These are phyloP conservation scores for Chaetodon trifasciatus DNA, from an alignment of 2,797 vertebrate genomes.

Conservation along the genomic window DNA sequence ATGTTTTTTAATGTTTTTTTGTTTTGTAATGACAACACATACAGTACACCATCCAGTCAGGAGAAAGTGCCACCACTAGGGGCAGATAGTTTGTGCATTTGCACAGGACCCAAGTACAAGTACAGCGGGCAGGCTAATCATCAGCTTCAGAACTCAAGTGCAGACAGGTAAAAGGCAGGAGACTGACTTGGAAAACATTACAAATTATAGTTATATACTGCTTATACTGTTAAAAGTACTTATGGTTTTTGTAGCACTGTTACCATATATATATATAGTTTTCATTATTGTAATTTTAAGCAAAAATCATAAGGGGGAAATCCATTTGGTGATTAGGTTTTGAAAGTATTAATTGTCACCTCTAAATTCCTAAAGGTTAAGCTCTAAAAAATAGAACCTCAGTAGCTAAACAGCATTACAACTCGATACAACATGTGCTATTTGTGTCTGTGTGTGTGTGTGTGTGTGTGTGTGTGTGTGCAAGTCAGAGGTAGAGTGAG, in stretches of 20 bases:
- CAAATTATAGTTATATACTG: too few relatives aligned
- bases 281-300: background rate
- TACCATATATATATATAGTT: background rate
- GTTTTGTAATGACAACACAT: background rate
- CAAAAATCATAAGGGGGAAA: background rate
- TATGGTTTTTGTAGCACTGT: too few relatives aligned
- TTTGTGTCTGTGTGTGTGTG: background rate
- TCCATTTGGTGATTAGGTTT: background rate
- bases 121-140: background rate
- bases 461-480: background rate
- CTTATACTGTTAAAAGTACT: too few relatives aligned
- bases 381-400: background rate
- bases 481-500: background rate
- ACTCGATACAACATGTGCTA: background rate
- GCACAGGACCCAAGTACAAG: background rate
- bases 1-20: background rate
- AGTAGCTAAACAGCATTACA: background rate
- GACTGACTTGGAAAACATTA: too few relatives aligned
- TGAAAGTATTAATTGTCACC: too few relatives aligned
- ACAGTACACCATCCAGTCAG: too few relatives aligned
- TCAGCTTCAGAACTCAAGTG: background rate
- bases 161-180: background rate
- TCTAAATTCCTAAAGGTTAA: too few relatives aligned
- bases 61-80: too few relatives aligned
- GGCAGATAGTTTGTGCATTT: background rate